Percentiles rank a stretch among this genome's conserved stretches.
phyloP scores from a whole-genome alignment of 1,140 invertebrate species.

The Chironomus striatipennis region DNA sequence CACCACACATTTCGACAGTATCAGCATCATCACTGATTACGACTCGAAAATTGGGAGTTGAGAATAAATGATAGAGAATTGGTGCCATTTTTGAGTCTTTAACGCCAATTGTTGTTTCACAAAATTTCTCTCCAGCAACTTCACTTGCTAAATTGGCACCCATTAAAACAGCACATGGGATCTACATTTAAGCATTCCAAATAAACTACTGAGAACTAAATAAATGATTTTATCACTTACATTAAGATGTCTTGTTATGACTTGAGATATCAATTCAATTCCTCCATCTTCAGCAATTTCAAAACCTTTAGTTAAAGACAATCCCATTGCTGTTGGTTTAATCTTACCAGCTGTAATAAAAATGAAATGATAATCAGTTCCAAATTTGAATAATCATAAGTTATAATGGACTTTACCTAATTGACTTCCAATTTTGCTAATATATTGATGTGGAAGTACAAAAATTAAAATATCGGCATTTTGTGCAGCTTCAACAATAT shows the following conservation, averaged over 20 bases:
- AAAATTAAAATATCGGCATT: slow-evolving; percentile 95
- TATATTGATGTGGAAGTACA: slow-evolving; percentile 97
- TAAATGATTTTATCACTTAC: slow-evolving; percentile 26
- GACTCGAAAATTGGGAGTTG: slow-evolving; percentile 92
- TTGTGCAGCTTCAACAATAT: slow-evolving; percentile 79
- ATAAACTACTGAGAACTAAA: not conserved
- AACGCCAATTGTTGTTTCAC: slow-evolving; percentile 96
- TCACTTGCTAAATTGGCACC: slow-evolving; percentile 96
- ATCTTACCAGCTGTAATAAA: slow-evolving; percentile 61
- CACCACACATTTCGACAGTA: slow-evolving; percentile 97
- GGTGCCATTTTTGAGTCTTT: slow-evolving; percentile 64
- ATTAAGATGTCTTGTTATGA: slow-evolving; percentile 74
- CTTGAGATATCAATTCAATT: slow-evolving; percentile 93
- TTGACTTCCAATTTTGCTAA: slow-evolving; percentile 72
- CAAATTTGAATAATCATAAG: too few relatives aligned
- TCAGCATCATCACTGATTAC: slow-evolving; percentile 92
- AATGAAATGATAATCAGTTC: too few relatives aligned
- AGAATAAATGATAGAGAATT: slow-evolving; percentile 80
- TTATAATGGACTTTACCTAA: slow-evolving; percentile 38
- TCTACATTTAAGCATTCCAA: slow-evolving; percentile 37
- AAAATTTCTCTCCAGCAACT: slow-evolving; percentile 93
- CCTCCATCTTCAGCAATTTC: slow-evolving; percentile 81
- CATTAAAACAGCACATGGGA: slow-evolving; percentile 92
- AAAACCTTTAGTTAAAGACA: slow-evolving; percentile 97
- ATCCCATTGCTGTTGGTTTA: slow-evolving; percentile 78